Base-by-base conservation (phyloP, 1,140 invertebrate species). In the Micrasema minimum region DNA sequence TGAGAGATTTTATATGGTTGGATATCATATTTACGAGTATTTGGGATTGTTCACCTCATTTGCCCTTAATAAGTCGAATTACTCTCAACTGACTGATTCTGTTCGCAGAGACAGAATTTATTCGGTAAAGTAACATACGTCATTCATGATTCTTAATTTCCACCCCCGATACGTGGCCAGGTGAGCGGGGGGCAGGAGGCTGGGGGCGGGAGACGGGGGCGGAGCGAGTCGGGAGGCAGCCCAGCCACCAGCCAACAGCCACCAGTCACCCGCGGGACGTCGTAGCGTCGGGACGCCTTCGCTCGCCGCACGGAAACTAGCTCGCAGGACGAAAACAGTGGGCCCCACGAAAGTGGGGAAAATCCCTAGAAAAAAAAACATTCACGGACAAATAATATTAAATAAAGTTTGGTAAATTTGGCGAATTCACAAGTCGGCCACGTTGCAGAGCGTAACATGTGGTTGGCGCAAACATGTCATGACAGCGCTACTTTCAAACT, bases 251-350 rank as follows among this genome's bases (percentile, higher is more conserved):
- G 46, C 6, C 69, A 26, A 38, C 20, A n/a, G 35, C 16, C 31
- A 53, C 31, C 66, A 73, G 71, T 73, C 41, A 45, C 66, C 43
- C 71, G 71, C 71, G 71, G 64, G 66, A 53, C 71, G 66, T 51
- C 71, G 66, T 16, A 61, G 66, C 53, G 71, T 31, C 45, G 48
- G 51, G 71, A 57, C 61, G 71, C 31, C 57, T 35, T 45, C 59
- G 66, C 57, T 23, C 62, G 37, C 70, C 61, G 16, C 31, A 50
- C 38, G 16, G 12, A 12, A 26, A 16, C 20, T 62, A 48, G 69
- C 64, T 22, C 51, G 55, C 26, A 22, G 37, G 62, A 50, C 62
- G 62, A 43, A 16, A 37, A 37, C 20, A 53, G 23, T 43, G 65
- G 37, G 46, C 65, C 65, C 50, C 61, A 31, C 41, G 26, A 11